Evolutionary conservation across 2,888 invertebrate species (phyloP).

Genomic region (Caenorhabditis drosophilae): DNA sequence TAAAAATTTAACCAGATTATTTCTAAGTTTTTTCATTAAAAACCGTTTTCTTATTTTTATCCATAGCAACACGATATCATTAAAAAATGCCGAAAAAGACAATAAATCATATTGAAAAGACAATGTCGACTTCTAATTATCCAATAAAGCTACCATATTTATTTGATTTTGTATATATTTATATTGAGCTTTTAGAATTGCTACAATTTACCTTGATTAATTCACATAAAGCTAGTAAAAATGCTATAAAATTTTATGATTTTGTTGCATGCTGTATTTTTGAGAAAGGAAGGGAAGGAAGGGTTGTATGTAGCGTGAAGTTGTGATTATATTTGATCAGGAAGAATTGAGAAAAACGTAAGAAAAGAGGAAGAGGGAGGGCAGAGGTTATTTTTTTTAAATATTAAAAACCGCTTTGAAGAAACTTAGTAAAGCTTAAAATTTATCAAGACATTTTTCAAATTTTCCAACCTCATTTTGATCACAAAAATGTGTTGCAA

Average conservation of each 20-base stretch:
- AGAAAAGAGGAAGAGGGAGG: background rate
- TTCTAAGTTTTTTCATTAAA: background rate
- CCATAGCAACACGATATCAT: background rate
- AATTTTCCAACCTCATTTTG: slow-evolving; percentile 18
- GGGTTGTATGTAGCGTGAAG: too few species aligned
- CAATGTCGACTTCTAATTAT: background rate
- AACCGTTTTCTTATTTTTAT: background rate
- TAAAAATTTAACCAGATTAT: too few species aligned
- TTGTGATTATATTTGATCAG: background rate
- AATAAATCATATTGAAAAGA: background rate
- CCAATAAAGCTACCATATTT: slow-evolving; percentile 18
- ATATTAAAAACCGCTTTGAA: too few species aligned
- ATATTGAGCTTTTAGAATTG: too few species aligned
- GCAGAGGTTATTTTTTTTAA: too few species aligned
- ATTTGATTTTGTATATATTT: background rate
- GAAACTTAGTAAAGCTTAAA: too few species aligned
- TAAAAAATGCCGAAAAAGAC: background rate
- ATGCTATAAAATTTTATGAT: slow-evolving; percentile 34
- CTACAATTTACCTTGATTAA: slow-evolving; percentile 32
- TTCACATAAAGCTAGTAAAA: slow-evolving; percentile 5
- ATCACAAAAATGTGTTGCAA: slow-evolving; percentile 49
- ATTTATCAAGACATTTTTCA: background rate
- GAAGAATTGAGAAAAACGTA: background rate
- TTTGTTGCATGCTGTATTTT: slow-evolving; percentile 6
- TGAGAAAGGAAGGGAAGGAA: background rate